Conservation (phyloP, 2,797 vertebrate species). For the Botia almorhae region DNA sequence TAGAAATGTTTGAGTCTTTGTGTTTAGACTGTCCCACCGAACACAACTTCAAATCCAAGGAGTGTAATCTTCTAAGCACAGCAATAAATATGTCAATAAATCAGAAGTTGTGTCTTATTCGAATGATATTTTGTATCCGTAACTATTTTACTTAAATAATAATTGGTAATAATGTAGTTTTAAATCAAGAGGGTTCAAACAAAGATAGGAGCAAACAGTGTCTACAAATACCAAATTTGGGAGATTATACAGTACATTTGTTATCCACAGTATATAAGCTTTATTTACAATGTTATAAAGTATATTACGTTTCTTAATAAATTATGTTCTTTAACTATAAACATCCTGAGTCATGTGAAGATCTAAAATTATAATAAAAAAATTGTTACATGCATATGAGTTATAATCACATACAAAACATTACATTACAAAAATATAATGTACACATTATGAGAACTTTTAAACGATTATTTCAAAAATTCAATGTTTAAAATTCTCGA, state of each 20-base stretch:
- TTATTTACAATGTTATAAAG: background rate
- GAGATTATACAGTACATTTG: background rate
- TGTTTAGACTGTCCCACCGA: slow-evolving; percentile 66
- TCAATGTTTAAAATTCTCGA: no score
- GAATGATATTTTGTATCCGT: background rate
- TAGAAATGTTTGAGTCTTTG: slow-evolving; percentile 64
- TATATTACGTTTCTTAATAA: background rate
- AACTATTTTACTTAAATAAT: no score
- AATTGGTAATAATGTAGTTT: no score
- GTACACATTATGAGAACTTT: no score
- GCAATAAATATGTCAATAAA: slow-evolving; percentile 79
- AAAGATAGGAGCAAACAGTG: background rate
- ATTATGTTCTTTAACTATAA: background rate
- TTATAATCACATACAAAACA: background rate
- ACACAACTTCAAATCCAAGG: slow-evolving; percentile 67
- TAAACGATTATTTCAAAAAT: no score
- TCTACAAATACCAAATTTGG: no score
- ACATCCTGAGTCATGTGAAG: background rate
- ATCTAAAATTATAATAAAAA: background rate
- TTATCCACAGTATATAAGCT: background rate
- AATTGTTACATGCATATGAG: background rate
- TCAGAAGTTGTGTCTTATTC: slow-evolving; percentile 17
- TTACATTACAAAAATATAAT: no score
- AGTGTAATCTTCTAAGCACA: slow-evolving; percentile 74
- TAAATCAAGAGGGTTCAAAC: no score